Conservation (phyloP, 2,113 vertebrate species). For the Halcyon malimbica region DNA sequence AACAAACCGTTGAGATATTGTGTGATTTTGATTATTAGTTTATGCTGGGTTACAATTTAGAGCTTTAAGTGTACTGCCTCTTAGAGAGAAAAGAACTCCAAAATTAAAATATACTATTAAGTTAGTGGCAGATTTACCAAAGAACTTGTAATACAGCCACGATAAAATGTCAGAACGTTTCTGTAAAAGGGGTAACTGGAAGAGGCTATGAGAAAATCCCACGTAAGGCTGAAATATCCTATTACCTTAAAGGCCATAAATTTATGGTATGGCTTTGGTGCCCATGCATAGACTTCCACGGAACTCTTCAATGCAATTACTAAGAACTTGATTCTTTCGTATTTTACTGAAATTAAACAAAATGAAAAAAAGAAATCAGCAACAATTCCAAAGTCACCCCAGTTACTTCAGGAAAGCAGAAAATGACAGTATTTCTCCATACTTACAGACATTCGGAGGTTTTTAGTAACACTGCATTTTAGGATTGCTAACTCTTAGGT, state of each 20-base stretch:
- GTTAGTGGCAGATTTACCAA: background rate
- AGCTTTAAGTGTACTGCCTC: background rate
- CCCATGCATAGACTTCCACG: conserved; percentile 99
- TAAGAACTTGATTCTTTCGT: conserved; percentile 98
- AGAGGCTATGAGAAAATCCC: background rate
- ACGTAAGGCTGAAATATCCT: background rate
- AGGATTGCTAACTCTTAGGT: background rate
- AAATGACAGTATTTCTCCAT: background rate
- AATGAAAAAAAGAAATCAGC: conserved; percentile 10
- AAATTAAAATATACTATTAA: background rate
- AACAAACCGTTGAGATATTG: background rate
- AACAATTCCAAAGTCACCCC: background rate
- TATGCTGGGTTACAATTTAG: background rate
- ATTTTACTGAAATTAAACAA: conserved; percentile 87
- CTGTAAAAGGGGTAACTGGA: background rate
- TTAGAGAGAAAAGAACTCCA: background rate
- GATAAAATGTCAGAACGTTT: background rate
- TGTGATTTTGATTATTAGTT: background rate
- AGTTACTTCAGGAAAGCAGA: background rate
- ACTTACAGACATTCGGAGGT: background rate
- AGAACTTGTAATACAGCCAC: background rate
- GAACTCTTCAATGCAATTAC: conserved; percentile 98
- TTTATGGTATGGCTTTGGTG: conserved; percentile 99
- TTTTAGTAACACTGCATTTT: background rate
- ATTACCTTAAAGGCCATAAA: conserved; percentile 99